Percentiles rank a stretch among this genome's conserved stretches.
Evolutionary conservation across 2,113 vertebrate genomes (phyloP).

Genomic region (Sorex araneus): DNA sequence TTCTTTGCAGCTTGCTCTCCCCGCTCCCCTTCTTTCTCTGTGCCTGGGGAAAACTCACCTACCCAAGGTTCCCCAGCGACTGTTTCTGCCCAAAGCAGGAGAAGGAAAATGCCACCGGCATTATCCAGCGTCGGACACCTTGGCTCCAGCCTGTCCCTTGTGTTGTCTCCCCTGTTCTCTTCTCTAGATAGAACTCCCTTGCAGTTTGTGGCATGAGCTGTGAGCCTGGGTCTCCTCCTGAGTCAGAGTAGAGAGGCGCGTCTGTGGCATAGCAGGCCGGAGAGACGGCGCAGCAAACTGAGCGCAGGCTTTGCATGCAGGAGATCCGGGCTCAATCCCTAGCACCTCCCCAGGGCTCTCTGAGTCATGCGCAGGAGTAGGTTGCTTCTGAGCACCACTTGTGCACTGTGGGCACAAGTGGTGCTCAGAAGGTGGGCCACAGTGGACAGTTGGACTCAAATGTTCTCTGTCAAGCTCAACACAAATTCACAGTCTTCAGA

Average conservation of each 20-base stretch:
- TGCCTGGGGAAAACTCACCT: neutral
- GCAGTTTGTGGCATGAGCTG: neutral
- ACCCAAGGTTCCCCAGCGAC: neutral
- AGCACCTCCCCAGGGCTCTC: too few species aligned
- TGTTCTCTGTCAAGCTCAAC: neutral
- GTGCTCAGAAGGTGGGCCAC: neutral
- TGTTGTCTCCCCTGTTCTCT: neutral
- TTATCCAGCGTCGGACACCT: neutral
- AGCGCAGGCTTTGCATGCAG: too few species aligned
- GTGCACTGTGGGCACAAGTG: too few species aligned
- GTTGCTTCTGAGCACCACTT: too few species aligned
- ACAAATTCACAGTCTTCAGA: neutral
- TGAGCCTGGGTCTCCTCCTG: neutral
- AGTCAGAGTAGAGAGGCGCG: neutral
- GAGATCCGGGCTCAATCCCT: too few species aligned
- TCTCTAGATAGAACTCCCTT: too few species aligned
- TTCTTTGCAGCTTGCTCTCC: conserved; percentile 57
- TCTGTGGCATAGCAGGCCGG: conserved; percentile 19
- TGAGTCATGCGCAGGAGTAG: too few species aligned
- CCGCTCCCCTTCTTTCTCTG: conserved; percentile 61
- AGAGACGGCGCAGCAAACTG: neutral
- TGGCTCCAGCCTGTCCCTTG: neutral
- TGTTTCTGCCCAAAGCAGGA: conserved; percentile 57
- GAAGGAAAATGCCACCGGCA: conserved; percentile 29
- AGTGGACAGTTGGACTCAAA: neutral